Evolutionary conservation across 1,140 invertebrate genomes (phyloP).

Genomic region (Procambarus virginalis): DNA sequence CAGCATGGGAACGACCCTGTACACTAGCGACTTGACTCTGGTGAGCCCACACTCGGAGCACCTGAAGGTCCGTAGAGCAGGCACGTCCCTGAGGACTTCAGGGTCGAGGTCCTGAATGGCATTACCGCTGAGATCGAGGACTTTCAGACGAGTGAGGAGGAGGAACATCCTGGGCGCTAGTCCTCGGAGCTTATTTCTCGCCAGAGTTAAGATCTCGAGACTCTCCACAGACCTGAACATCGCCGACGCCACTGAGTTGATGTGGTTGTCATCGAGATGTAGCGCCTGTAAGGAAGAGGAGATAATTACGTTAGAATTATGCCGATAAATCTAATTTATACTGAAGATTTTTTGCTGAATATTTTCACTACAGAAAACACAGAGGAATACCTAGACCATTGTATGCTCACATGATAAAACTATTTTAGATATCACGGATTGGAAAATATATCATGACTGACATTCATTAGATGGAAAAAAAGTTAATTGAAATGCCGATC

Average conservation of each 20-base stretch:
- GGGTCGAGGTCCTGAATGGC: slow-evolving; percentile 82
- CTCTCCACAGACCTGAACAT: slow-evolving; percentile 82
- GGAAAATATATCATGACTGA: too few relatives aligned
- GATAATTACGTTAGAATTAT: not conserved
- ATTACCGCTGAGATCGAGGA: slow-evolving; percentile 85
- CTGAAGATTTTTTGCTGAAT: too few relatives aligned
- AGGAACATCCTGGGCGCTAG: slow-evolving; percentile 82
- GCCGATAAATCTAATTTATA: too few relatives aligned
- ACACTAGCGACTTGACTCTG: slow-evolving; percentile 83
- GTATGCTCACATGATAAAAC: too few relatives aligned
- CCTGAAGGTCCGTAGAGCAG: slow-evolving; percentile 79
- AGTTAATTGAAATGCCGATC: too few relatives aligned
- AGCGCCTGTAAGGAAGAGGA: slow-evolving; percentile 71
- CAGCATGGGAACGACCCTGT: slow-evolving; percentile 73
- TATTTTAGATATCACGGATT: too few relatives aligned
- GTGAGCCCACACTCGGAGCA: slow-evolving; percentile 82
- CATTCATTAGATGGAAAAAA: too few relatives aligned
- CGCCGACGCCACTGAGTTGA: slow-evolving; percentile 78
- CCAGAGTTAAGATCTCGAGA: slow-evolving; percentile 81
- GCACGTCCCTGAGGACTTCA: slow-evolving; percentile 85
- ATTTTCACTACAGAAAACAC: too few relatives aligned
- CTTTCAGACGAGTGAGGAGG: slow-evolving; percentile 80
- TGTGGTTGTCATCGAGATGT: slow-evolving; percentile 76
- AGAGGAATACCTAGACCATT: too few relatives aligned
- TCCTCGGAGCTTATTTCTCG: slow-evolving; percentile 82